phyloP scores from a whole-genome alignment of 2,888 invertebrate genomes.

The Temnothorax unifasciatus region DNA sequence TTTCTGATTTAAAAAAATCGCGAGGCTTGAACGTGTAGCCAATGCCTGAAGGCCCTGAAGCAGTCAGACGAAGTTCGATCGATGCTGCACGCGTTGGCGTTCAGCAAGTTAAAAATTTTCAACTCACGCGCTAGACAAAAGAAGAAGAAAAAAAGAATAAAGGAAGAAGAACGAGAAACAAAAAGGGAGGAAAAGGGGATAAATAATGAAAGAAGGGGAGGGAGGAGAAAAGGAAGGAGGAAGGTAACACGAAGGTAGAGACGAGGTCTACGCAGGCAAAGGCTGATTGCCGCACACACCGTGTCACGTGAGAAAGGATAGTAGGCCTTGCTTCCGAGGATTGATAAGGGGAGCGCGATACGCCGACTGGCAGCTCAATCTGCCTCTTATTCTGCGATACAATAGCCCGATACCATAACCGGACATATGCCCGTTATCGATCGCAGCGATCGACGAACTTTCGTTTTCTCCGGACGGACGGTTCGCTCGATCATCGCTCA shows the following conservation, averaged over 20 bases:
- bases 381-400: conserved; percentile 66
- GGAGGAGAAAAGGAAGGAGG: neutral
- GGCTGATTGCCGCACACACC: conserved; percentile 64
- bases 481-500: conserved; percentile 73
- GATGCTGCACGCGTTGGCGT: conserved; percentile 60
- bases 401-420: conserved; percentile 71
- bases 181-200: neutral
- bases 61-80: conserved; percentile 65
- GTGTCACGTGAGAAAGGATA: conserved; percentile 68
- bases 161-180: conserved; percentile 12
- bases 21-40: conserved; percentile 62
- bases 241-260: conserved; percentile 16
- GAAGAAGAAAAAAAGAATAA: neutral
- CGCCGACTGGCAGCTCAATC: conserved; percentile 76
- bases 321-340: conserved; percentile 54
- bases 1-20: conserved; percentile 68
- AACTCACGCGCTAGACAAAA: conserved; percentile 36
- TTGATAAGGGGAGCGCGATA: conserved; percentile 67
- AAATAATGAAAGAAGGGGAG: conserved; percentile 20
- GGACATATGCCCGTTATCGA: conserved; percentile 69
- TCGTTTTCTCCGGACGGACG: conserved; percentile 58
- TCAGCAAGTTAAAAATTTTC: conserved; percentile 62
- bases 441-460: conserved; percentile 52
- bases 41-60: conserved; percentile 47
- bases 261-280: conserved; percentile 22